Evolutionary conservation across 1,140 invertebrate species (phyloP).

Genomic region (Drosophila punjabiensis): DNA sequence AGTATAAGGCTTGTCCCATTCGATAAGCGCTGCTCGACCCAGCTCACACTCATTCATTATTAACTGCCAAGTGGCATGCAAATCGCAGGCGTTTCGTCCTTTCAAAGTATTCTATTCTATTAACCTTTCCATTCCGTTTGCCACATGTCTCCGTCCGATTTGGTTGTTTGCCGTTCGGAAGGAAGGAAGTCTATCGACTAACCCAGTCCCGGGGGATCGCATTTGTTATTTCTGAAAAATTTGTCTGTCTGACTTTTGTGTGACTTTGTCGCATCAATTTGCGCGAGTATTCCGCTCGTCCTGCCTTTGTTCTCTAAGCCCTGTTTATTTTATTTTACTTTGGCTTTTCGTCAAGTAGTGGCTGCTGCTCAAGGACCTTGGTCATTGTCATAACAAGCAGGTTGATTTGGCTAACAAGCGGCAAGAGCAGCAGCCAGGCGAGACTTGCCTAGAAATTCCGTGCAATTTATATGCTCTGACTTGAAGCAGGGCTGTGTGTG

Average conservation of each 20-base stretch:
- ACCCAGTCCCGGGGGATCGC: slow-evolving; percentile 7
- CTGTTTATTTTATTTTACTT: slow-evolving; percentile 47
- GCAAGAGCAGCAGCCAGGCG: not conserved
- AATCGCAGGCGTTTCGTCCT: slow-evolving; percentile 37
- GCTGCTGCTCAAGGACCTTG: slow-evolving; percentile 12
- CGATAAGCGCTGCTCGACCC: slow-evolving; percentile 10
- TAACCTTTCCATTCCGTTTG: slow-evolving; percentile 31
- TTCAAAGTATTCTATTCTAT: slow-evolving; percentile 28
- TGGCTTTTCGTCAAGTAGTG: slow-evolving; percentile 51
- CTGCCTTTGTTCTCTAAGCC: slow-evolving; percentile 13
- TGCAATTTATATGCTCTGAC: slow-evolving; percentile 45
- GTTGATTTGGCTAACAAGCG: slow-evolving; percentile 61
- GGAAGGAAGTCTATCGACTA: slow-evolving; percentile 24
- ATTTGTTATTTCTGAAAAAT: slow-evolving; percentile 75
- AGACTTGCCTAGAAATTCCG: slow-evolving; percentile 34
- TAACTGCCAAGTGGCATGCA: slow-evolving; percentile 65
- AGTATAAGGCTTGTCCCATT: not conserved
- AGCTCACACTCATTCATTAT: slow-evolving; percentile 18
- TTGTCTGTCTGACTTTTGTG: slow-evolving; percentile 62
- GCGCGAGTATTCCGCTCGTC: slow-evolving; percentile 28
- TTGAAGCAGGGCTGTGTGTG: slow-evolving; percentile 12
- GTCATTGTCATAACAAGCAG: slow-evolving; percentile 57
- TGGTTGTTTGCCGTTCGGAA: slow-evolving; percentile 6
- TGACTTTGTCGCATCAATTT: slow-evolving; percentile 68
- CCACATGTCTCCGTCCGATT: slow-evolving; percentile 16